Conservation (phyloP, 2,888 invertebrate genomes). For the Deroplatys truncata region DNA sequence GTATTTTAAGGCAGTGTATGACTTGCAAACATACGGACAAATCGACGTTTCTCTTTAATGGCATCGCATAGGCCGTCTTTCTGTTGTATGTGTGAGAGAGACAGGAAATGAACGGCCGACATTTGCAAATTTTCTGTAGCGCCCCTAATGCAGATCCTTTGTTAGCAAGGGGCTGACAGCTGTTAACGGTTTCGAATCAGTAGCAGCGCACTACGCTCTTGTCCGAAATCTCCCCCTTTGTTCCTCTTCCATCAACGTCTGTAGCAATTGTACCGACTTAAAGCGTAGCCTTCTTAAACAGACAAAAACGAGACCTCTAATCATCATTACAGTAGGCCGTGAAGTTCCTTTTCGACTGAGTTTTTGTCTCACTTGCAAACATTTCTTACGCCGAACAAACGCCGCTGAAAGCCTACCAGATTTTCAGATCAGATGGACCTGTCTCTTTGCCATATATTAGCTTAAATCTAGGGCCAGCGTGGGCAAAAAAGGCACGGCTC, state of each 20-base stretch:
- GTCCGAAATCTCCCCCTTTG: not conserved
- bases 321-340: not conserved
- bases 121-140: not conserved
- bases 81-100: not conserved
- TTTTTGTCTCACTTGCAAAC: not conserved
- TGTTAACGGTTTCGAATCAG: not conserved
- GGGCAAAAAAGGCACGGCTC: too few species aligned
- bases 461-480: too few species aligned
- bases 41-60: not conserved
- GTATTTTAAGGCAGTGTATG: not conserved
- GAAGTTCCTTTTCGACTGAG: not conserved
- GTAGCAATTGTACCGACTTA: not conserved
- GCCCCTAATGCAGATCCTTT: not conserved
- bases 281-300: not conserved
- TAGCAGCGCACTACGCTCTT: not conserved
- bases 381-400: not conserved
- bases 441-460: too few species aligned
- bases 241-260: not conserved
- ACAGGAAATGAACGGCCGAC: not conserved
- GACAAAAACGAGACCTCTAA: not conserved
- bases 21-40: not conserved
- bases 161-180: not conserved
- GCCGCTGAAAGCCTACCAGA: too few species aligned
- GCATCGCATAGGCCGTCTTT: not conserved
- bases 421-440: too few species aligned